These are phyloP conservation scores for Lapara coniferarum DNA, from an alignment of 2,888 invertebrate species.

Conservation along the genomic window DNA sequence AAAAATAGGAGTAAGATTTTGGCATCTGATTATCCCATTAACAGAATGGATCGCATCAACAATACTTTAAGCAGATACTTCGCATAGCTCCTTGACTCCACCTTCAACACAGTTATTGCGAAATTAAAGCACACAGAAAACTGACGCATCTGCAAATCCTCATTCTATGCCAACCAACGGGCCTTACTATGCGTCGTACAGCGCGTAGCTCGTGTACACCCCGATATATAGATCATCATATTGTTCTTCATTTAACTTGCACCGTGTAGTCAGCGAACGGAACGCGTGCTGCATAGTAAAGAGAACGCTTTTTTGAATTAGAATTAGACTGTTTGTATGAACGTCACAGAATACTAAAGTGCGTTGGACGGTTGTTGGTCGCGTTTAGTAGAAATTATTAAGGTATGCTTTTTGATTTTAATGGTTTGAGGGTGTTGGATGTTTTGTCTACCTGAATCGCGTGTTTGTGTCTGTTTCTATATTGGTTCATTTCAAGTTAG, in stretches of 20 bases:
- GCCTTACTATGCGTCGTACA: conserved; percentile 63
- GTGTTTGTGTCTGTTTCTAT: too few relatives aligned
- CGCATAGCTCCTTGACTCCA: too few relatives aligned
- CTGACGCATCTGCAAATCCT: neutral
- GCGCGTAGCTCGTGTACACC: conserved; percentile 74
- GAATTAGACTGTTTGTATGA: conserved; percentile 57
- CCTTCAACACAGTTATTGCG: too few relatives aligned
- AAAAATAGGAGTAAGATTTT: too few relatives aligned
- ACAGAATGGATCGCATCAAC: too few relatives aligned
- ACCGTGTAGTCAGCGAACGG: conserved; percentile 66
- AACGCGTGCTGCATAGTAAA: conserved; percentile 56
- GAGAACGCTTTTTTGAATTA: conserved; percentile 54
- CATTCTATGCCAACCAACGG: conserved; percentile 56
- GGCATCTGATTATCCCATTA: too few relatives aligned
- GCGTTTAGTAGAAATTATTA: conserved; percentile 25
- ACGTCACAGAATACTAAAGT: conserved; percentile 22
- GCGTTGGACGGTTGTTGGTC: conserved; percentile 7
- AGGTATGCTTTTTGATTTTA: conserved; percentile 28
- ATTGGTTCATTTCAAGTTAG: too few relatives aligned
- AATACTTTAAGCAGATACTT: too few relatives aligned
- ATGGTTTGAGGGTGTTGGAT: neutral
- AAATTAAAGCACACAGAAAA: too few relatives aligned
- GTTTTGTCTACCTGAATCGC: neutral
- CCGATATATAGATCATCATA: conserved; percentile 83
- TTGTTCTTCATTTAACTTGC: conserved; percentile 76